These are phyloP conservation scores for Synanthedon andrenaeformis DNA, from an alignment of 2,888 invertebrate species.

Conservation along the genomic window DNA sequence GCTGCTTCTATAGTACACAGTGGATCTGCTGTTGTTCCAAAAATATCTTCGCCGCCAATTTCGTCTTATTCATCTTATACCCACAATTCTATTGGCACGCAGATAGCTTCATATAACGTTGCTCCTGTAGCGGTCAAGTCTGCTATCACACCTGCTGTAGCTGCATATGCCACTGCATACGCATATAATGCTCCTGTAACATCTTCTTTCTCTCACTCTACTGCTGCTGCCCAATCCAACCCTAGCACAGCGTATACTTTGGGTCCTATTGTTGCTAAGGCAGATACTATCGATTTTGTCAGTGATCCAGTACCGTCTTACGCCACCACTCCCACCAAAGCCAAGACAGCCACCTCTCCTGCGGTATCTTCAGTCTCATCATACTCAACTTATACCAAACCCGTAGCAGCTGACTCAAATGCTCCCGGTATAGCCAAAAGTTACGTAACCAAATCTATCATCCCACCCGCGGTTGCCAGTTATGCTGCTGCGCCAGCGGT, in stretches of 20 bases:
- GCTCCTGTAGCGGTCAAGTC: conserved; percentile 1
- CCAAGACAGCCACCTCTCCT: conserved; percentile 27
- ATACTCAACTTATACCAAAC: conserved; percentile 21
- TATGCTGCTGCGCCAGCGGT: conserved; percentile 8
- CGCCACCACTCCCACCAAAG: conserved; percentile 22
- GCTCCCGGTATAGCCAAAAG: conserved; percentile 34
- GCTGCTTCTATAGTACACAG: conserved; percentile 17
- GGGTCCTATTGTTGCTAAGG: no score
- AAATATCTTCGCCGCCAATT: conserved; percentile 22
- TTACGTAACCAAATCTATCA: conserved; percentile 5
- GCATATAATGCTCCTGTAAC: no score
- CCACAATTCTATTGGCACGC: conserved; percentile 4
- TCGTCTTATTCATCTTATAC: conserved; percentile 3
- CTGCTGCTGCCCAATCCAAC: no score
- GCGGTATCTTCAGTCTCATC: conserved; percentile 14
- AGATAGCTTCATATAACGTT: conserved; percentile 1
- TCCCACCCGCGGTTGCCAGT: conserved; percentile 20
- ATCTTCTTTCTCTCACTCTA: no score
- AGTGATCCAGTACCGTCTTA: conserved; percentile 12
- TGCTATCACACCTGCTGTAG: conserved; percentile 29
- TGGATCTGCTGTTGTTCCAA: conserved; percentile 26
- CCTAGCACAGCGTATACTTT: no score
- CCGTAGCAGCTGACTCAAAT: conserved; percentile 18
- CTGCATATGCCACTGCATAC: conserved; percentile 6
- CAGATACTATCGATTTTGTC: no score